Evolutionary conservation across 37 sponge, comb jelly and placozoan genomes (phyloP), one percentile per base, ranked within the genome.

Genomic region (Geodia barretti): DNA sequence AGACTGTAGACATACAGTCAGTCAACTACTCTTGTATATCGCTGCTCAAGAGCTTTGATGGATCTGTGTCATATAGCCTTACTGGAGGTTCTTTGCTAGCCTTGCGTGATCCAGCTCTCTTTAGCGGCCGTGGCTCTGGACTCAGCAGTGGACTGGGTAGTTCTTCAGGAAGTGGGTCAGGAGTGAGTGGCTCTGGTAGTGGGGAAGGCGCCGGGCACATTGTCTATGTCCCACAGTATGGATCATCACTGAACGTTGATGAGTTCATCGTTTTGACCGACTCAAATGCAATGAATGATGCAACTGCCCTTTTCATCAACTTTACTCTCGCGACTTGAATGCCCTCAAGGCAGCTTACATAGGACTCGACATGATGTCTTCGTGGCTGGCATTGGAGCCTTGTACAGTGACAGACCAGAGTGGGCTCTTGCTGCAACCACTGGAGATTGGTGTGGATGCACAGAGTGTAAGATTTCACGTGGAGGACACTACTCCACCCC

Each of bases 251-350:
- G 3, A 28, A 64, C 1, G 74, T 89, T 59, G 89, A 92, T 60
- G 39, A 77, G 39, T 92, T 81, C 77, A 59, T 79, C 30, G 82
- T 80, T 20, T 25, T 87, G 2, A 68, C 79, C 2, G 74, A 80
- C 41, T 4, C 26, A 1, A 41, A 75, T 41, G 85, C 85, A 37
- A 75, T 33, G 11, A 72, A 70, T 5, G 93, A 92, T 65, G 63
- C 85, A 65, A 90, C 96, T 37, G 90, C 78, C 5, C 54, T 92
- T 35, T 85, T 84, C 42, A 73, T 92, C 61, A 88, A 88, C 37
- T 54, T 91, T 36, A 90, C 92, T 19, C 81, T 85, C 3, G 25
- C 36, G 95, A 95, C 67, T 75, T 95, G 34, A 95, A 95, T 58
- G 41, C 61, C 41, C 81, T 95, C 59, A 95, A 95, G 63, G 37